Base-by-base conservation (phyloP, 1,140 invertebrate species). In the Drosophila kepulauana region DNA sequence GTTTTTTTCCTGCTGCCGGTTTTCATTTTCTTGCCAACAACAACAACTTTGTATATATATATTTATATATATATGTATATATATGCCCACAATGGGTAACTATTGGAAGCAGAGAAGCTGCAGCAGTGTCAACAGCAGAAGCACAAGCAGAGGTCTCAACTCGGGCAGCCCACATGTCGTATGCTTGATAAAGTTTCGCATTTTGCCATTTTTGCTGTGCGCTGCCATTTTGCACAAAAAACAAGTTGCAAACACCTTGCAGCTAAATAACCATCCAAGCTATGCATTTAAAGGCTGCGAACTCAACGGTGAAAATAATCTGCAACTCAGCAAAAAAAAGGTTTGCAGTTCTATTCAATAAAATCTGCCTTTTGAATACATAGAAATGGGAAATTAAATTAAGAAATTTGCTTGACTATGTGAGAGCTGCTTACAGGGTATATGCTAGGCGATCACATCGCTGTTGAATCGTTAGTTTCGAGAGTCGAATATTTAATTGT, bases 151-250 rank as follows among this genome's bases (percentile, higher is more conserved):
- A 33, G 30, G 30, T 8, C 30, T 33, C 15, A n/a, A 46, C 58
- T 6, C 4, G n/a, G 15, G 49, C 25, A 11, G n/a, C 15, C 45
- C 45, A 73, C 70, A 28, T 49, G 57, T 25, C 65, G 65, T 75
- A 70, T 70, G 57, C 73, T 58, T 71, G 45, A 71, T 75, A 61
- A 43, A 48, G 11, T 56, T 68, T 65, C 20, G 35, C 45, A 30
- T 13, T 45, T 57, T 49, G 58, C 30, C 30, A 5, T 56, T 41
- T 59, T 43, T 58, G 30, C 20, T 38, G 2, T 46, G 4, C 51
- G 6, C 35, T 8, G 38, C 41, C 51, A 13, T 49, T 57, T 72
- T 51, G 15, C 10, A 10, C 49, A n/a, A 13, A 63, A 63, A 63
- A 25, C 10, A 10, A n/a, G 13, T 48, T 33, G 25, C 41, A 4